phyloP scores from a whole-genome alignment of 1,140 invertebrate species.

The Eurosta solidaginis region DNA sequence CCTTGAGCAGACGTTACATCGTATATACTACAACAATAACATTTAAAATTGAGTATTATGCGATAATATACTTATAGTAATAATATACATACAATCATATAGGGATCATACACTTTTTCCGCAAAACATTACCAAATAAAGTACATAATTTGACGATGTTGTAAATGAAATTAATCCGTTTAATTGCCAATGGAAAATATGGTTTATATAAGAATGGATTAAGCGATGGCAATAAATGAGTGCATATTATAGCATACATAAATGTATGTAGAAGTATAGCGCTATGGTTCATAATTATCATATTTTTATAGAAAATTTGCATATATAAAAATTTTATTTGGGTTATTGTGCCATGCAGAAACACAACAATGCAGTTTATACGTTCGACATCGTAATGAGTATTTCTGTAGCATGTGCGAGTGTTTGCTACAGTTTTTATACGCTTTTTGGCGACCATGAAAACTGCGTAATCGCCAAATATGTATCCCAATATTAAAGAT shows the following conservation, averaged over 20 bases:
- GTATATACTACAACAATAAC: not conserved
- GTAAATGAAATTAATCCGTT: constrained; percentile 27
- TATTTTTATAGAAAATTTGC: not conserved
- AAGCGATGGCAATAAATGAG: constrained; percentile 9
- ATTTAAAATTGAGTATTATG: not conserved
- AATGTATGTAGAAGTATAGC: not conserved
- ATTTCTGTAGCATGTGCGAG: not conserved
- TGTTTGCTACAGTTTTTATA: not conserved
- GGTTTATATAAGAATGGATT: not conserved
- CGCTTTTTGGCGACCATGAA: not conserved
- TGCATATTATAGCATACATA: not conserved
- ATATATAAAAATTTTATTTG: constrained; percentile 2
- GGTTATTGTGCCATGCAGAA: not conserved
- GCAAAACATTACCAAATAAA: not conserved
- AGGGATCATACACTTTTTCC: too few species aligned
- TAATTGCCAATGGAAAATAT: constrained; percentile 14
- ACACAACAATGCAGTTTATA: not conserved
- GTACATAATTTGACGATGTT: constrained; percentile 2
- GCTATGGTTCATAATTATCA: constrained; percentile 11
- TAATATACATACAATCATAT: too few species aligned
- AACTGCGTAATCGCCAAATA: constrained; percentile 9
- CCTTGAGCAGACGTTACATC: not conserved
- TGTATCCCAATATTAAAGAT: constrained; percentile 12
- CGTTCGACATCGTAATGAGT: not conserved
- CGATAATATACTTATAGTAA: constrained; percentile 3